Conservation (phyloP, 1,140 invertebrate species). For the Ceratosolen fusciceps region DNA sequence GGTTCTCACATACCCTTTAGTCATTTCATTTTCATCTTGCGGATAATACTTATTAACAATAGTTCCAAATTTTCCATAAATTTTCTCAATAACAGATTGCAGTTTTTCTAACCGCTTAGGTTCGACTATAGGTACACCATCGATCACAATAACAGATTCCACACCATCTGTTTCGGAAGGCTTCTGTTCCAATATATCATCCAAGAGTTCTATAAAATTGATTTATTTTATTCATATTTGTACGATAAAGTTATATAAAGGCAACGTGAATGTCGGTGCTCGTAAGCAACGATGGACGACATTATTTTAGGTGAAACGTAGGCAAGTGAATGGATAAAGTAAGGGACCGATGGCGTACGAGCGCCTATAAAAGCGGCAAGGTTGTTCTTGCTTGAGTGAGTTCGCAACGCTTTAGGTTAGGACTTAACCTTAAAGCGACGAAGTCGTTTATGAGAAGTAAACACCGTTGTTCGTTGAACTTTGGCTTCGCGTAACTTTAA, state of each 20-base stretch:
- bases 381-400: too few species aligned
- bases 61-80: constrained; percentile 92
- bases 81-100: constrained; percentile 91
- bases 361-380: too few species aligned
- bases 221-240: not conserved
- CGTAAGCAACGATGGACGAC: too few species aligned
- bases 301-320: too few species aligned
- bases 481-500: too few species aligned
- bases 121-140: constrained; percentile 95
- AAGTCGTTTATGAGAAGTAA: not conserved
- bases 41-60: constrained; percentile 95
- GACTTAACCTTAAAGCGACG: constrained; percentile 15
- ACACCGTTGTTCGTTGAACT: not conserved
- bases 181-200: constrained; percentile 87
- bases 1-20: constrained; percentile 81
- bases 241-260: too few species aligned
- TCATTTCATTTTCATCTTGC: constrained; percentile 82
- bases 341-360: too few species aligned
- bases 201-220: constrained; percentile 82
- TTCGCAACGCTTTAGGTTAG: not conserved
- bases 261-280: too few species aligned
- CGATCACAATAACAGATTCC: constrained; percentile 95
- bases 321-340: too few species aligned
- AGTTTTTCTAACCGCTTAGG: constrained; percentile 93
- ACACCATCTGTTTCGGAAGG: constrained; percentile 96